A percentile compares a stretch with the other conserved stretches of the same genome.
Conservation (phyloP, 2,113 vertebrate genomes). For the Ailuropoda melanoleuca region DNA sequence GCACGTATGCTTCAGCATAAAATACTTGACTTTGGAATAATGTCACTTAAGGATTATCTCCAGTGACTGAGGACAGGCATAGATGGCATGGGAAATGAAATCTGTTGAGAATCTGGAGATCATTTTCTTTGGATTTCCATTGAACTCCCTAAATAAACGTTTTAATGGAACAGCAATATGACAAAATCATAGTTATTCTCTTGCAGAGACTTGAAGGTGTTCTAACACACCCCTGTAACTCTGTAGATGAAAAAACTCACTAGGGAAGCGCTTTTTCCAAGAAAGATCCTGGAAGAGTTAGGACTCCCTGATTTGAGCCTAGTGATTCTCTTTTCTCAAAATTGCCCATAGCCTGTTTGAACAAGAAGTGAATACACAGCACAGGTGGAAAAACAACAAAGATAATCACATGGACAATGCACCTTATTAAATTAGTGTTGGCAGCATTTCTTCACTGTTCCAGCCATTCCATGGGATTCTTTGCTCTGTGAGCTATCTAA, state of each 20-base stretch:
- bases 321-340: neutral
- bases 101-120: neutral
- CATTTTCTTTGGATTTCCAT: neutral
- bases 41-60: neutral
- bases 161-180: neutral
- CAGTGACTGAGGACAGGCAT: too few species aligned
- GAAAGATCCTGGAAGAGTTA: neutral
- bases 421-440: neutral
- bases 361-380: neutral
- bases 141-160: neutral
- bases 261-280: neutral
- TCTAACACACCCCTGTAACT: neutral
- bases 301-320: neutral
- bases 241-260: neutral
- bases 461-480: neutral
- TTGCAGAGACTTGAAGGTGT: neutral
- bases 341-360: neutral
- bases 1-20: neutral
- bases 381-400: neutral
- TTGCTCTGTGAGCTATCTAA: neutral
- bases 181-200: neutral
- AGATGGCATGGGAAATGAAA: neutral
- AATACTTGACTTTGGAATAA: neutral
- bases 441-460: neutral
- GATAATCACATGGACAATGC: neutral